phyloP scores from a whole-genome alignment of 2,113 vertebrate species.

The Climacteris rufus region DNA sequence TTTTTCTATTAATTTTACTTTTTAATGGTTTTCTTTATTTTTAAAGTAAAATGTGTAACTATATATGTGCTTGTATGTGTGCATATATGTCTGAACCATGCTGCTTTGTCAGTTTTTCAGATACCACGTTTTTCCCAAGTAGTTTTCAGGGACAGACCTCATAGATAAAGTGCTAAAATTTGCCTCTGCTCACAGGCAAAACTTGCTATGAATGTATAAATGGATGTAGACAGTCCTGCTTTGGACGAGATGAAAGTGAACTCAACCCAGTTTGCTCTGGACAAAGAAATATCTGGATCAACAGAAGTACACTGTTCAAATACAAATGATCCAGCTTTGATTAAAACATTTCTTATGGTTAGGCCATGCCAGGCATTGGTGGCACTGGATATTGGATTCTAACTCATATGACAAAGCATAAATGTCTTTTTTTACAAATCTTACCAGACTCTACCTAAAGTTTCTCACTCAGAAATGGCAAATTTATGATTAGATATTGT shows the following conservation, averaged over 20 bases:
- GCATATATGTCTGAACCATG: not conserved
- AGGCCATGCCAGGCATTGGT: not conserved
- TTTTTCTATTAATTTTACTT: not conserved
- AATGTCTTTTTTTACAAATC: not conserved
- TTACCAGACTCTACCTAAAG: not conserved
- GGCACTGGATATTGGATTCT: not conserved
- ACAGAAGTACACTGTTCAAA: not conserved
- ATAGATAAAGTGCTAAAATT: not conserved
- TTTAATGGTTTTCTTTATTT: not conserved
- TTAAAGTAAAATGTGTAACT: not conserved
- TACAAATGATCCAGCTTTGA: not conserved
- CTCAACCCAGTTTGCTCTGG: not conserved
- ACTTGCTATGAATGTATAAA: not conserved
- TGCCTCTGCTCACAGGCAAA: not conserved
- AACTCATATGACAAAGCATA: not conserved
- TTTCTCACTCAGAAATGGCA: not conserved
- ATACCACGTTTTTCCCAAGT: not conserved
- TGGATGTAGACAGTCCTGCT: not conserved
- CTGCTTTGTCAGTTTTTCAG: not conserved
- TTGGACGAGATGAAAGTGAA: not conserved
- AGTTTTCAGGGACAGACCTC: not conserved
- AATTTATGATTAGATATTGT: not conserved
- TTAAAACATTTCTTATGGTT: not conserved
- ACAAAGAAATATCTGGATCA: not conserved
- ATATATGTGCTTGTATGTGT: accelerated